These are phyloP conservation scores for Poecilia latipinna DNA, from an alignment of 2,113 vertebrate genomes.

Conservation along the genomic window DNA sequence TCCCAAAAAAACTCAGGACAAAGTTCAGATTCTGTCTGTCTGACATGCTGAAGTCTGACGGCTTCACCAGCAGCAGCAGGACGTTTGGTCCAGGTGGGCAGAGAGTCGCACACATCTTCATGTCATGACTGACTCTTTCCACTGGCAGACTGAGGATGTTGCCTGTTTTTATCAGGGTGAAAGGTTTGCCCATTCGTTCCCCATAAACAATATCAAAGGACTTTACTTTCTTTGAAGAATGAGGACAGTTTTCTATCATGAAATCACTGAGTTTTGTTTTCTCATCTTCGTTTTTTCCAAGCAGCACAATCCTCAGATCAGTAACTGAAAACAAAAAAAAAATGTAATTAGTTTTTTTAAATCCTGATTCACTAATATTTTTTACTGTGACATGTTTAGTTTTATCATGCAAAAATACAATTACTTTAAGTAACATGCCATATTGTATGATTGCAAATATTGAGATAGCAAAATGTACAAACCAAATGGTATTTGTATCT, in stretches of 20 bases:
- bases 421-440: too few species aligned
- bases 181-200: not conserved
- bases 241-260: not conserved
- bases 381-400: too few species aligned
- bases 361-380: too few species aligned
- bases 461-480: too few species aligned
- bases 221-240: not conserved
- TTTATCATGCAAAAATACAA: too few species aligned
- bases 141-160: slow-evolving; percentile 4
- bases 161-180: slow-evolving; percentile 28
- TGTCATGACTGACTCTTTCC: slow-evolving; percentile 8
- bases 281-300: slow-evolving; percentile 41
- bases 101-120: not conserved
- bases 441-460: too few species aligned
- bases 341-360: too few species aligned
- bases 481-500: too few species aligned
- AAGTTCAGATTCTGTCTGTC: not conserved
- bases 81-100: slow-evolving; percentile 47
- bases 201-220: not conserved
- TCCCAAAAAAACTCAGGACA: slow-evolving; percentile 15
- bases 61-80: slow-evolving; percentile 24
- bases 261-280: slow-evolving; percentile 2
- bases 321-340: too few species aligned
- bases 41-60: slow-evolving; percentile 35
- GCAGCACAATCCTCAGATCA: slow-evolving; percentile 36